A percentile compares a stretch with the other conserved stretches of the same genome.
These are phyloP conservation scores for Paracentrotus lividus DNA, from an alignment of 53 echinoderm and acorn worm species.

Conservation along the genomic window DNA sequence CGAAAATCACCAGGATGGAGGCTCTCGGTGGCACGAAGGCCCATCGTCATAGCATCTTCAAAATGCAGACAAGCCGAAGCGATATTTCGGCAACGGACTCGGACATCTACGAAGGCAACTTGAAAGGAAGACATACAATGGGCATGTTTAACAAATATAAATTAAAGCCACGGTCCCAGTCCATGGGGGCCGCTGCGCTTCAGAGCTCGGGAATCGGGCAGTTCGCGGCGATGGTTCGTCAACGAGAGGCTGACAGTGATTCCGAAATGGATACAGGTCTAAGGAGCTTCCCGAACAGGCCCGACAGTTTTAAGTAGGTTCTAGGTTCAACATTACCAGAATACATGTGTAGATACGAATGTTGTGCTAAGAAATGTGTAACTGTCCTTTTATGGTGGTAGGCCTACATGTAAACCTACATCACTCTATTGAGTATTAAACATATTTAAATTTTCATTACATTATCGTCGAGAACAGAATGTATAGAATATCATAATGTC, in stretches of 20 bases:
- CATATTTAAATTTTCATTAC: too few relatives aligned
- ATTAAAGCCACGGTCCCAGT: slow-evolving; percentile 86
- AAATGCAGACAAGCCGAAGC: slow-evolving; percentile 67
- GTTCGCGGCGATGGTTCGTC: slow-evolving; percentile 74
- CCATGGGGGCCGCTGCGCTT: slow-evolving; percentile 83
- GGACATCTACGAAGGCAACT: slow-evolving; percentile 12
- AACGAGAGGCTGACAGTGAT: slow-evolving; percentile 88
- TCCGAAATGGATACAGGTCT: slow-evolving; percentile 77
- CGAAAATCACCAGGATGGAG: slow-evolving; percentile 61
- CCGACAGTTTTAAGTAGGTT: slow-evolving; percentile 94
- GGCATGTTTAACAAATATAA: slow-evolving; percentile 66
- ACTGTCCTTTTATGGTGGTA: too few relatives aligned
- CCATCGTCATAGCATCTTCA: slow-evolving; percentile 80
- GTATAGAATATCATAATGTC: too few relatives aligned
- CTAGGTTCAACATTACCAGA: neutral
- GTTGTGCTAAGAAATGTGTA: too few relatives aligned
- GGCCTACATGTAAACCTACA: too few relatives aligned
- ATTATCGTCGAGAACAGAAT: too few relatives aligned
- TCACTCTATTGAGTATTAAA: too few relatives aligned
- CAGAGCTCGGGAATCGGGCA: slow-evolving; percentile 87
- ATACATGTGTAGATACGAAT: neutral
- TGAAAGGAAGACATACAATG: slow-evolving; percentile 53
- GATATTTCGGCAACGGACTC: slow-evolving; percentile 24
- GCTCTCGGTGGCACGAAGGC: slow-evolving; percentile 73
- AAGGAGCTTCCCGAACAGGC: slow-evolving; percentile 63